These are phyloP conservation scores for Philantomba maxwellii DNA, from an alignment of 2,113 vertebrate genomes.

Conservation along the genomic window DNA sequence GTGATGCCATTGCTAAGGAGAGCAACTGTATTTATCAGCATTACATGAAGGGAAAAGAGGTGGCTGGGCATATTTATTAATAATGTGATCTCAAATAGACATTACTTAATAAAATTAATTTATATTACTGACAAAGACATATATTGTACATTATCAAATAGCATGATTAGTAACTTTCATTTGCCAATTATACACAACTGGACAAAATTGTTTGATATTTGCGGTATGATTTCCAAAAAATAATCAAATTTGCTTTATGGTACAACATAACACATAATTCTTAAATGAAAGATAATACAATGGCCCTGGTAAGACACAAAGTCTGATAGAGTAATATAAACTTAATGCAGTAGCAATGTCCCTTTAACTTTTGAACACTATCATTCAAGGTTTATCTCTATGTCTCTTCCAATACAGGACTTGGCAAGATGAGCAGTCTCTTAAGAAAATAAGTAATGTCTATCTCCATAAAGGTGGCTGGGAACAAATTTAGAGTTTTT, in stretches of 20 bases:
- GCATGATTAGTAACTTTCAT: background rate
- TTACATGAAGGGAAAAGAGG: background rate
- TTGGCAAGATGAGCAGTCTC: background rate
- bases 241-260: background rate
- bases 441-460: background rate
- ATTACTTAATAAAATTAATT: constrained; percentile 29
- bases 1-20: background rate
- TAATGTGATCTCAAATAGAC: background rate
- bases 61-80: background rate
- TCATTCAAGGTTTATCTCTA: background rate
- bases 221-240: background rate
- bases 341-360: background rate
- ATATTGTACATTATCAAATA: background rate
- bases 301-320: background rate
- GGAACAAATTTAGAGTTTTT: background rate
- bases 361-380: background rate
- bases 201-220: background rate
- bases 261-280: background rate
- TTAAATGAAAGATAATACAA: background rate
- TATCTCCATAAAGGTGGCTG: background rate
- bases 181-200: background rate
- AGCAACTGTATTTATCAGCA: background rate
- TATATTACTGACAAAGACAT: constrained; percentile 11
- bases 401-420: background rate
- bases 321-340: background rate